phyloP scores from a whole-genome alignment of 2,888 invertebrate species.

The Clanis bilineata region DNA sequence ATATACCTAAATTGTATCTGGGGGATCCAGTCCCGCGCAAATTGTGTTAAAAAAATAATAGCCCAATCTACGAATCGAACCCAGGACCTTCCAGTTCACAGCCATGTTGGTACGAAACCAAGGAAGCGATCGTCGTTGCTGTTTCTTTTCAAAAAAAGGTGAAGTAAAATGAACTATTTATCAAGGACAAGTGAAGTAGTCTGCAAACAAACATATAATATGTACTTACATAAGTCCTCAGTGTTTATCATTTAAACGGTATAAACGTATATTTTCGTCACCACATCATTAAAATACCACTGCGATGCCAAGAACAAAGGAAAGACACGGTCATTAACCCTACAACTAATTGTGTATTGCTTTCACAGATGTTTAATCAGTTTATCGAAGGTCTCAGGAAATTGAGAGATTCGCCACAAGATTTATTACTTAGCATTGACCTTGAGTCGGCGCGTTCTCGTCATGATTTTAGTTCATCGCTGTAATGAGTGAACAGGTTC shows the following conservation, averaged over 20 bases:
- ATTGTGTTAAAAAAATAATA: too few relatives aligned
- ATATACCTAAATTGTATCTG: too few relatives aligned
- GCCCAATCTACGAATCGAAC: too few relatives aligned
- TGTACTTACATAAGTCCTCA: too few relatives aligned
- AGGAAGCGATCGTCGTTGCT: too few relatives aligned
- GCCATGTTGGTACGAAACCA: too few relatives aligned
- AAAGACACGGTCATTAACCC: slow-evolving; percentile 39
- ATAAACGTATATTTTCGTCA: background rate
- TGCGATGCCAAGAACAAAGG: slow-evolving; percentile 35
- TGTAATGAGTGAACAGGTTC: slow-evolving; percentile 31
- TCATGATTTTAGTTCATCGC: slow-evolving; percentile 42
- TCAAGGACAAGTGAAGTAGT: background rate
- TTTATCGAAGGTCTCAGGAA: slow-evolving; percentile 27
- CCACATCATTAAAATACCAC: slow-evolving; percentile 16
- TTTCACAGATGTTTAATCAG: background rate
- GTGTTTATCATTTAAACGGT: background rate
- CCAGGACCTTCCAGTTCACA: too few relatives aligned
- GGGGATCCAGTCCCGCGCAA: too few relatives aligned
- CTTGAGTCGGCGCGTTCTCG: slow-evolving; percentile 44
- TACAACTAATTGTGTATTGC: slow-evolving; percentile 20
- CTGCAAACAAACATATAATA: background rate
- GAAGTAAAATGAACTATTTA: background rate
- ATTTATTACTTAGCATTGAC: slow-evolving; percentile 44
- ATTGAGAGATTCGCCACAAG: slow-evolving; percentile 28
- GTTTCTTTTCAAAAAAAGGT: background rate